Conservation (phyloP, 2,888 invertebrate genomes). For the Alloplasta piceator region DNA sequence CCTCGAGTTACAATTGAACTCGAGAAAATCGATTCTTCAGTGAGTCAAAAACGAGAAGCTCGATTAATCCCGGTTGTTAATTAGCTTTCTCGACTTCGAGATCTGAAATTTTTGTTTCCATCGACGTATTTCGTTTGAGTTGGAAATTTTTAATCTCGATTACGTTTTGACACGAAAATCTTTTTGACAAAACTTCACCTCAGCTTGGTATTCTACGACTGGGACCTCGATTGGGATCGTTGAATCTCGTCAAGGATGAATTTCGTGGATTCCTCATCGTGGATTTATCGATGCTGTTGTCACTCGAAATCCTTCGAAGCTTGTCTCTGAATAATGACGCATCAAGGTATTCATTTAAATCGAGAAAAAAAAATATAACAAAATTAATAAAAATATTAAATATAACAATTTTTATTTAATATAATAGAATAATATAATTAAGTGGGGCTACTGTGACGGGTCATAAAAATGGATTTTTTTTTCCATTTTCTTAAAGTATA, state of each 20-base stretch:
- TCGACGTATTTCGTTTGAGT: too few relatives aligned
- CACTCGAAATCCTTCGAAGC: slow-evolving; percentile 73
- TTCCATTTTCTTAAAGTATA: too few relatives aligned
- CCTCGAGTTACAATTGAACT: slow-evolving; percentile 16
- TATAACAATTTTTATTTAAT: too few relatives aligned
- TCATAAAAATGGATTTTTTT: too few relatives aligned
- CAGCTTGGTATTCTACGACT: slow-evolving; percentile 64
- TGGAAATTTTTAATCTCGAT: too few relatives aligned
- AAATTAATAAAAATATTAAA: slow-evolving; percentile 16
- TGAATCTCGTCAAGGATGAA: slow-evolving; percentile 60
- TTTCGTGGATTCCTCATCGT: slow-evolving; percentile 54
- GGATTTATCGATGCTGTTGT: slow-evolving; percentile 69
- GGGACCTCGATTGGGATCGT: slow-evolving; percentile 56
- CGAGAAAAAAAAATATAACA: background rate
- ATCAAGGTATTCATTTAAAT: background rate
- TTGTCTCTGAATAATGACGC: slow-evolving; percentile 66
- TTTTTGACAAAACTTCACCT: slow-evolving; percentile 38
- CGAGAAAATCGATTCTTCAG: slow-evolving; percentile 36
- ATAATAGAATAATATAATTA: too few relatives aligned
- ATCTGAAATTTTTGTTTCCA: too few relatives aligned
- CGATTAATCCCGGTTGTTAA: background rate
- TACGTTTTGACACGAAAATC: too few relatives aligned
- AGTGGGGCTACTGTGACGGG: too few relatives aligned
- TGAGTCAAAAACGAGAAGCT: slow-evolving; percentile 52
- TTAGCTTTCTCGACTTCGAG: too few relatives aligned